phyloP scores from a whole-genome alignment of 2,888 invertebrate species.

The Thysanoteuthis rhombus region DNA sequence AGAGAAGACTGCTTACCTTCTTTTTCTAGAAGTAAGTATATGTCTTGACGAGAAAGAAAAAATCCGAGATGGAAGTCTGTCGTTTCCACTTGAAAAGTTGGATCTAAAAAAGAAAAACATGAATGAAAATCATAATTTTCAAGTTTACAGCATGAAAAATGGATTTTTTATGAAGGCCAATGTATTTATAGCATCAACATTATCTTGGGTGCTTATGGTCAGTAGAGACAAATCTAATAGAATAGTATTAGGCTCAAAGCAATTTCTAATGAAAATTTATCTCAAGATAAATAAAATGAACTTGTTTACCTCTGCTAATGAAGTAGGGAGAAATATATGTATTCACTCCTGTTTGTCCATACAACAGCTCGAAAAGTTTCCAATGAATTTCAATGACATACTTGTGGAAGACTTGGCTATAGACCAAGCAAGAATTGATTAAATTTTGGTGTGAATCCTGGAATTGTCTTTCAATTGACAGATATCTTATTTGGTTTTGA shows the following conservation, averaged over 20 bases:
- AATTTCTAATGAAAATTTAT: not conserved
- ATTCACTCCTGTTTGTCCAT: too few relatives aligned
- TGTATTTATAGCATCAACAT: not conserved
- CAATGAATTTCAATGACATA: too few relatives aligned
- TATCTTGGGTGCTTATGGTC: not conserved
- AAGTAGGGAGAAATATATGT: too few relatives aligned
- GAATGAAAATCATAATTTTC: not conserved
- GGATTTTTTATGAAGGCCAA: not conserved
- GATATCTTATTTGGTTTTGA: too few relatives aligned
- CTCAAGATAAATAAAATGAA: too few relatives aligned
- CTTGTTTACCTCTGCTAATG: too few relatives aligned
- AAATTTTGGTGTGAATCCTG: too few relatives aligned
- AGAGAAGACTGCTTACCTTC: not conserved
- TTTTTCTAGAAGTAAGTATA: not conserved
- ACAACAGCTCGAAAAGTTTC: too few relatives aligned
- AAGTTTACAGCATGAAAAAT: not conserved
- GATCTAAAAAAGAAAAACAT: not conserved
- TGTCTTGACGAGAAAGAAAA: not conserved
- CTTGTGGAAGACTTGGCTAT: too few relatives aligned
- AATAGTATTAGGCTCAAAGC: not conserved
- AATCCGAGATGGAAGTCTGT: not conserved
- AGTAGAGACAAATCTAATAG: not conserved
- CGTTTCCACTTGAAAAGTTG: not conserved
- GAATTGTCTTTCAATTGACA: too few relatives aligned
- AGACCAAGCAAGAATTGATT: too few relatives aligned